Conservation (phyloP, 2,113 vertebrate species). For the Bufo gargarizans region DNA sequence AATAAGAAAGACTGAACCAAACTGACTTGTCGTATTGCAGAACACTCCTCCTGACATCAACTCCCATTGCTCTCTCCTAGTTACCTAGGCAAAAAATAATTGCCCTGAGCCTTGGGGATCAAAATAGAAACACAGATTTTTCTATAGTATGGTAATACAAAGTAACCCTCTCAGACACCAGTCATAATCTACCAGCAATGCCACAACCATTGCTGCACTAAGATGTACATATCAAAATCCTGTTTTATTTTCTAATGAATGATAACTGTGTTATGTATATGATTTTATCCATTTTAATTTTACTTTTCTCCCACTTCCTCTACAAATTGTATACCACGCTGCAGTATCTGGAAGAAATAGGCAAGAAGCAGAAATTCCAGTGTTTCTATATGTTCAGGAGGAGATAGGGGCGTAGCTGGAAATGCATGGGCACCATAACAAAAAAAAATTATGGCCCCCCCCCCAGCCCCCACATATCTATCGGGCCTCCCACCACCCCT, state of each 20-base stretch:
- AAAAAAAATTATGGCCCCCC: no score
- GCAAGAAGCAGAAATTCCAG: not conserved
- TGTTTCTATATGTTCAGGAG: not conserved
- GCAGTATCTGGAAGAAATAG: not conserved
- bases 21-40: slow-evolving; percentile 14
- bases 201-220: not conserved
- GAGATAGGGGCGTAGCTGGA: no score
- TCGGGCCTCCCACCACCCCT: no score
- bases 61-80: slow-evolving; percentile 6
- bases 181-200: not conserved
- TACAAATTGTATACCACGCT: not conserved
- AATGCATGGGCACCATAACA: no score
- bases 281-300: no score
- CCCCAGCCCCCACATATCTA: no score
- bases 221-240: not conserved
- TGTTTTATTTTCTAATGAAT: not conserved
- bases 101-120: slow-evolving; percentile 7
- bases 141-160: not conserved
- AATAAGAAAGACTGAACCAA: not conserved
- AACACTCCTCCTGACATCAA: not conserved
- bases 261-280: not conserved
- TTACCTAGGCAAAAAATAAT: slow-evolving; percentile 44
- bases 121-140: not conserved
- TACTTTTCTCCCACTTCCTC: no score
- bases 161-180: not conserved